These are phyloP conservation scores for Ceratoteleas bidentatus DNA, from an alignment of 1,140 invertebrate species.

Conservation along the genomic window DNA sequence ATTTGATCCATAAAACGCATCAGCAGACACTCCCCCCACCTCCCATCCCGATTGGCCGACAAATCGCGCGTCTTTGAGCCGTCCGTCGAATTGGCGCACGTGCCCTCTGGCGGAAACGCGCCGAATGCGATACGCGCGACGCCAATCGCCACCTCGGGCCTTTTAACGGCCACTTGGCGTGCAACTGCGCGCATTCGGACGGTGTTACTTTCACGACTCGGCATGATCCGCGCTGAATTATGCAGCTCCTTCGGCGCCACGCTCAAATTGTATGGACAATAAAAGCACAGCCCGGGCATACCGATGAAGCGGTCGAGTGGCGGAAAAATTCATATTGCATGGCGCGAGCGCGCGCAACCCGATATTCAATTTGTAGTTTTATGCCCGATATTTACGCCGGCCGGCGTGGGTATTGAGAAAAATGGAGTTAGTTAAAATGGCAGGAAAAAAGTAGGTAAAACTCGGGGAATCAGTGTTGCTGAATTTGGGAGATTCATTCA, in stretches of 20 bases:
- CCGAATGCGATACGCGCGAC: neutral
- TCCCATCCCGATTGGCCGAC: neutral
- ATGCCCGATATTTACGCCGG: constrained; percentile 47
- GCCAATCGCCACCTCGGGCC: constrained; percentile 30
- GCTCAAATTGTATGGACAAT: constrained; percentile 62
- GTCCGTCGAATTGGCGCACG: neutral
- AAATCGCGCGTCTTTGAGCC: constrained; percentile 2
- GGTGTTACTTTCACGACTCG: constrained; percentile 58
- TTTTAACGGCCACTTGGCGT: constrained; percentile 37
- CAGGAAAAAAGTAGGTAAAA: no score
- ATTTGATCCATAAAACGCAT: no score
- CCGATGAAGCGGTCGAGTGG: constrained; percentile 49
- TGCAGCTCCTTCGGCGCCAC: constrained; percentile 45
- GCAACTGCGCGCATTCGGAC: constrained; percentile 48
- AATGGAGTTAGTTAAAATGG: no score
- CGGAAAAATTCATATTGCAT: constrained; percentile 61
- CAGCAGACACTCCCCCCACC: no score
- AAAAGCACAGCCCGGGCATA: constrained; percentile 59
- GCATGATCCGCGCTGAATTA: constrained; percentile 65
- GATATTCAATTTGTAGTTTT: constrained; percentile 62
- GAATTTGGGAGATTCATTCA: no score
- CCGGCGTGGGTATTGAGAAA: no score
- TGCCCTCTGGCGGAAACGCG: neutral
- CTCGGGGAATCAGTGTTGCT: no score
- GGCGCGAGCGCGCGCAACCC: constrained; percentile 39